Evolutionary conservation across 2,888 invertebrate species (phyloP).

Genomic region (Scrobipalpa costella): DNA sequence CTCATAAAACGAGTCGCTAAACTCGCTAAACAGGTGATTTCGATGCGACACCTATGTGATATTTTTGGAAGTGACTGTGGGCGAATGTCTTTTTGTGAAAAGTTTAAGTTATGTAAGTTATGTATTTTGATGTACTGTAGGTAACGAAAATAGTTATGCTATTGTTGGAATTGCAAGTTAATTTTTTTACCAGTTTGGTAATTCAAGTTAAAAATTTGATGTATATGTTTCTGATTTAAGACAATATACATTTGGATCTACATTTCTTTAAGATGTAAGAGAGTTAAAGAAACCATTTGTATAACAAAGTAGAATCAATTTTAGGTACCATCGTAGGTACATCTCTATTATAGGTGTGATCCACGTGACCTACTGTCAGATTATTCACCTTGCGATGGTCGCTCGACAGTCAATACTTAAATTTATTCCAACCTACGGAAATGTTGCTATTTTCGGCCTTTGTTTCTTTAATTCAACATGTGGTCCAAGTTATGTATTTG

Average conservation of each 20-base stretch:
- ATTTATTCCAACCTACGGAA: slow-evolving; percentile 3
- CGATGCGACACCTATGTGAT: slow-evolving; percentile 36
- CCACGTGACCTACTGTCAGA: slow-evolving; percentile 29
- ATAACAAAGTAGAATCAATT: no score
- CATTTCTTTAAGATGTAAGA: no score
- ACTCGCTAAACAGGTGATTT: slow-evolving; percentile 36
- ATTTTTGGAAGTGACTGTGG: slow-evolving; percentile 26
- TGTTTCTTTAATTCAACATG: not conserved
- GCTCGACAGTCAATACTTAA: not conserved
- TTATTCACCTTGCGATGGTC: slow-evolving; percentile 27
- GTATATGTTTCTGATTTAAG: no score
- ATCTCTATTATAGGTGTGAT: not conserved
- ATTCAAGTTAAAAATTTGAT: no score
- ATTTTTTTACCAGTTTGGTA: no score
- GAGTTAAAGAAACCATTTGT: no score
- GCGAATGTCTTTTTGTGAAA: slow-evolving; percentile 20
- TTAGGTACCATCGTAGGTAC: no score
- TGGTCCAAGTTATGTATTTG: no score
- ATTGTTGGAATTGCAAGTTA: no score
- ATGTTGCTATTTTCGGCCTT: slow-evolving; percentile 1
- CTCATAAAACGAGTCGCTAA: slow-evolving; percentile 43
- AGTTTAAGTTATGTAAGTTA: slow-evolving; percentile 6
- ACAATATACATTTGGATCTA: no score
- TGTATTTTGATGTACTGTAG: not conserved
- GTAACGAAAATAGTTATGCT: not conserved